Conservation (phyloP, 1,140 invertebrate species). For the Apis cerana region DNA sequence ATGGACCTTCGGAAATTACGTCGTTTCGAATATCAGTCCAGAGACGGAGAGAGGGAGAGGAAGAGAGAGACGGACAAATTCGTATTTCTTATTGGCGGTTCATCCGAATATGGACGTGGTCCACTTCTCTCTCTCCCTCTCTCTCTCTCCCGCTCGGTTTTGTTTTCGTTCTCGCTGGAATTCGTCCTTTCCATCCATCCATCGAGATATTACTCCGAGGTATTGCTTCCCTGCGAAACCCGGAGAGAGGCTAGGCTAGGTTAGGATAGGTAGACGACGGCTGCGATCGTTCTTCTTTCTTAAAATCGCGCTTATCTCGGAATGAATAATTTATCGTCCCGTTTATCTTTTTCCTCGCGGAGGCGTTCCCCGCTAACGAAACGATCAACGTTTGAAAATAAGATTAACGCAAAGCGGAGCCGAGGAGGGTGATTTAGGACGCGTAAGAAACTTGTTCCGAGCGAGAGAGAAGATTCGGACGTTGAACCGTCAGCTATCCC, state of each 20-base stretch:
- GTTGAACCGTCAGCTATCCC: not conserved
- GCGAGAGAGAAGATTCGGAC: not conserved
- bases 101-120: constrained; percentile 25
- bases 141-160: not conserved
- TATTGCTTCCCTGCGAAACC: not conserved
- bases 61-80: not conserved
- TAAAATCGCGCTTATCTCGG: constrained; percentile 45
- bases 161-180: not conserved
- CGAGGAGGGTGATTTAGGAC: constrained; percentile 29
- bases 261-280: too few species aligned
- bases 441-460: constrained; percentile 21
- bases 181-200: not conserved
- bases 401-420: constrained; percentile 46
- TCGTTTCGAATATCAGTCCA: not conserved
- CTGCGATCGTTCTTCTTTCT: constrained; percentile 39
- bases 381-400: constrained; percentile 41
- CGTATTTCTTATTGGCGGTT: constrained; percentile 27
- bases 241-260: not conserved
- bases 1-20: constrained; percentile 37
- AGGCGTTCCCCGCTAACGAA: not conserved
- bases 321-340: constrained; percentile 52
- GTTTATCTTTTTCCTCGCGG: constrained; percentile 15
- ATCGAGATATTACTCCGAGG: not conserved
- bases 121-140: not conserved
- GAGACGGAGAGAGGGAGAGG: too few species aligned